Conservation (phyloP, 1,140 invertebrate genomes). For the Camponotus floridanus region DNA sequence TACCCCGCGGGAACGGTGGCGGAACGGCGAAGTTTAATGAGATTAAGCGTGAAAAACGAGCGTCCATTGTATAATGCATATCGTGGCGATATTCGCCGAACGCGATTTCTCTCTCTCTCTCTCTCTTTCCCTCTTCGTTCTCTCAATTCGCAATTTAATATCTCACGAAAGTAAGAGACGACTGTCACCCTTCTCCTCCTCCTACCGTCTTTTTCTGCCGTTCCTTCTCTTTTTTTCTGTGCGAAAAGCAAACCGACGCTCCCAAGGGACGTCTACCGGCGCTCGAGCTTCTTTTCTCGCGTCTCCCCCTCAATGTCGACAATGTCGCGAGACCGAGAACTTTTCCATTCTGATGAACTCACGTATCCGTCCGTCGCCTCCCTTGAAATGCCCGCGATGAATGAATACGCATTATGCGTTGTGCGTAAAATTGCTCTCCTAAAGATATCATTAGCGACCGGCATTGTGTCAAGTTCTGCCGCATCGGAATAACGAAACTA, state of each 20-base stretch:
- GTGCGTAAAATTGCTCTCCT: neutral
- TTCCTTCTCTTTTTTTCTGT: slow-evolving; percentile 21
- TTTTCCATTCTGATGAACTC: slow-evolving; percentile 56
- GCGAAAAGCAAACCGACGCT: slow-evolving; percentile 52
- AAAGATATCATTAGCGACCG: slow-evolving; percentile 24
- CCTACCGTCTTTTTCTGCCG: slow-evolving; percentile 14
- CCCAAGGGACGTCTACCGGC: slow-evolving; percentile 31
- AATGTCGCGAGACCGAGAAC: slow-evolving; percentile 51
- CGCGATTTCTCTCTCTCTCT: neutral
- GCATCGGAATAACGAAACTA: neutral
- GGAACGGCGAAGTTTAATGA: slow-evolving; percentile 63
- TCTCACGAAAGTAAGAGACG: slow-evolving; percentile 52
- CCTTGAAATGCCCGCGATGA: neutral
- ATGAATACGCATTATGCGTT: slow-evolving; percentile 28
- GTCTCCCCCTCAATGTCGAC: slow-evolving; percentile 45
- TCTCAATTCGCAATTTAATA: slow-evolving; percentile 63
- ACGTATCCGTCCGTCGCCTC: slow-evolving; percentile 5
- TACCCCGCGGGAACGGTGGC: slow-evolving; percentile 31
- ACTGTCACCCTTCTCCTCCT: slow-evolving; percentile 20
- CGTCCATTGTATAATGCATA: slow-evolving; percentile 65
- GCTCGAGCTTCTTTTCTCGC: slow-evolving; percentile 43
- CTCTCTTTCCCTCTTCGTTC: slow-evolving; percentile 7
- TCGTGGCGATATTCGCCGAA: slow-evolving; percentile 49
- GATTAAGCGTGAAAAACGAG: slow-evolving; percentile 70
- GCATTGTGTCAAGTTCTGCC: neutral